phyloP scores from a whole-genome alignment of 2,113 vertebrate species.

The Platichthys flesus region DNA sequence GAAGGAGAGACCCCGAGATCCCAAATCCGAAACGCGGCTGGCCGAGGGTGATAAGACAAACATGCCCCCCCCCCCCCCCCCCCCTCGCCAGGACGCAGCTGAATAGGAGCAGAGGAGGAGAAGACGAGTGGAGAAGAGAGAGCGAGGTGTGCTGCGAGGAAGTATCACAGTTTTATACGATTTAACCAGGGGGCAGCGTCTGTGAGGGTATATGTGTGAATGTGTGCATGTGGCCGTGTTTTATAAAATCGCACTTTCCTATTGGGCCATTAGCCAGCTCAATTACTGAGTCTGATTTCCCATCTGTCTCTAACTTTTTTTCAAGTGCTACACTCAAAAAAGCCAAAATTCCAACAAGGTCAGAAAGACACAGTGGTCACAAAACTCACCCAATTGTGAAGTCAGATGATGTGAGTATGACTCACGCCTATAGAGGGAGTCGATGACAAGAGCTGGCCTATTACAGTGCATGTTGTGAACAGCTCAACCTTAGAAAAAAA shows the following conservation, averaged over 20 bases:
- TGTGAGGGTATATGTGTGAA: conserved; percentile 6
- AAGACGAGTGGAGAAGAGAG: conserved; percentile 30
- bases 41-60: conserved; percentile 70
- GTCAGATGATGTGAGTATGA: conserved; percentile 40
- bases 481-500: conserved; percentile 13
- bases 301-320: conserved; percentile 34
- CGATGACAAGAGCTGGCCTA: conserved; percentile 24
- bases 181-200: conserved; percentile 16
- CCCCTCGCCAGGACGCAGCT: conserved; percentile 46
- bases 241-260: conserved; percentile 44
- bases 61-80: conserved; percentile 25
- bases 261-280: conserved; percentile 44
- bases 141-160: conserved; percentile 29
- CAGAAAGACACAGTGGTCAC: conserved; percentile 30
- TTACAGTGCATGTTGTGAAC: conserved; percentile 10
- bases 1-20: conserved; percentile 58
- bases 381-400: conserved; percentile 31
- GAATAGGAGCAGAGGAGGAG: conserved; percentile 56
- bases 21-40: conserved; percentile 69
- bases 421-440: conserved; percentile 22
- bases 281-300: conserved; percentile 21
- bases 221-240: neutral
- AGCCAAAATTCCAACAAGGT: conserved; percentile 48
- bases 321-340: conserved; percentile 32
- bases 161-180: conserved; percentile 62